Evolutionary conservation across 2,888 invertebrate species (phyloP).

Genomic region (Cosmorhoe ocellata): DNA sequence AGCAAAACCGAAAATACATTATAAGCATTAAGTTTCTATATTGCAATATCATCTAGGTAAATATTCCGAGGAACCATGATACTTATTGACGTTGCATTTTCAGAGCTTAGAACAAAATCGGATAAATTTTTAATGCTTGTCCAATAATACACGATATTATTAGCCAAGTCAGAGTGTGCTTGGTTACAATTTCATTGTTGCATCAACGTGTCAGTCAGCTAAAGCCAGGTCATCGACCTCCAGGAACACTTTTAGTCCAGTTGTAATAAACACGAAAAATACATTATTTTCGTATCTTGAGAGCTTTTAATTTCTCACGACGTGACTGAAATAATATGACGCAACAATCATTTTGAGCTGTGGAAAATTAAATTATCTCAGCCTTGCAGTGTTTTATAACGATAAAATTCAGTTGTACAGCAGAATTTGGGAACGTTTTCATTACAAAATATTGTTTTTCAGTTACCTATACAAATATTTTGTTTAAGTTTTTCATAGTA

Average conservation of each 20-base stretch:
- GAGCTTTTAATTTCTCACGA: conserved; percentile 25
- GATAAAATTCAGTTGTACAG: no score
- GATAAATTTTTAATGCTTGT: no score
- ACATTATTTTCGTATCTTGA: conserved; percentile 25
- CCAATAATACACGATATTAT: conserved; percentile 11
- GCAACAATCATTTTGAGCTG: conserved; percentile 5
- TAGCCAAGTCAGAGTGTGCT: background rate
- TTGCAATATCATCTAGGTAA: no score
- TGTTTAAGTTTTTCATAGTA: no score
- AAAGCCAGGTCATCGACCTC: conserved; percentile 27
- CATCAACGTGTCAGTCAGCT: conserved; percentile 27
- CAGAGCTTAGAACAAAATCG: no score
- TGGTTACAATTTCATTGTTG: background rate
- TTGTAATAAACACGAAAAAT: conserved; percentile 28
- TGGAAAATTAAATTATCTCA: background rate
- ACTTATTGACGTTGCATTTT: no score
- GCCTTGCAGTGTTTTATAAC: background rate
- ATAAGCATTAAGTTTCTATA: no score
- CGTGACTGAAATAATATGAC: conserved; percentile 25
- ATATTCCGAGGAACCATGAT: no score
- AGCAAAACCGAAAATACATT: no score
- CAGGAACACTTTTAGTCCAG: conserved; percentile 21
- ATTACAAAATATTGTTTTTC: no score
- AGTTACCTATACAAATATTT: no score
- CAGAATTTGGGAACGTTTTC: no score